Evolutionary conservation across 1,140 invertebrate species (phyloP).

Genomic region (Parapsyche elsis): DNA sequence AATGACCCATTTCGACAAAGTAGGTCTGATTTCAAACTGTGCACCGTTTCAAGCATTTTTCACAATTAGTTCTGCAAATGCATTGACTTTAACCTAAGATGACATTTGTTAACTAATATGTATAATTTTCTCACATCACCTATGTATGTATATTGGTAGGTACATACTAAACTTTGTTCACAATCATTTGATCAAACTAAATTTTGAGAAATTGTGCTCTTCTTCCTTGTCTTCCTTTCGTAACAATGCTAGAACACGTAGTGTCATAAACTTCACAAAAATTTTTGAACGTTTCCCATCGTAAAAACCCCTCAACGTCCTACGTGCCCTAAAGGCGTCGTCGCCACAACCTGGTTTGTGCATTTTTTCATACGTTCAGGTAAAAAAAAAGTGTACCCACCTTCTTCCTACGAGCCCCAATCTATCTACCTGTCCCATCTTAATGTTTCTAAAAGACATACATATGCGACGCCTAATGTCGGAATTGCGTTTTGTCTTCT

Average conservation of each 20-base stretch:
- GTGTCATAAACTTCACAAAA: slow-evolving; percentile 53
- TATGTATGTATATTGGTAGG: no score
- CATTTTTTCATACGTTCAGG: slow-evolving; percentile 34
- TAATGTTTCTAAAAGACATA: slow-evolving; percentile 22
- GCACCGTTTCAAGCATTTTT: not conserved
- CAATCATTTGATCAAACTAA: no score
- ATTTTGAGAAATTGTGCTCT: no score
- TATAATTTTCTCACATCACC: no score
- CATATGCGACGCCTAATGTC: not conserved
- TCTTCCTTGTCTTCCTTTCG: not conserved
- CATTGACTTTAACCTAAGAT: no score
- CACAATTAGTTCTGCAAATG: not conserved
- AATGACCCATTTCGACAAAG: slow-evolving; percentile 16
- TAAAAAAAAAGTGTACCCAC: slow-evolving; percentile 47
- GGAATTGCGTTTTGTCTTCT: slow-evolving; percentile 36
- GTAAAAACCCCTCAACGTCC: slow-evolving; percentile 41
- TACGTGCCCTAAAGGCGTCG: slow-evolving; percentile 37
- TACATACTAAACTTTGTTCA: no score
- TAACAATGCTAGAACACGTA: slow-evolving; percentile 45
- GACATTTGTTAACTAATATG: no score
- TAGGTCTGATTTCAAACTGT: not conserved
- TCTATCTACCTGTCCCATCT: slow-evolving; percentile 56
- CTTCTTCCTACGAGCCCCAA: slow-evolving; percentile 37
- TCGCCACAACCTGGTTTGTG: slow-evolving; percentile 25
- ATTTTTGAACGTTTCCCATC: slow-evolving; percentile 53